A percentile compares a stretch with the other conserved stretches of the same genome.
These are phyloP conservation scores for Baronia brevicornis DNA, from an alignment of 2,888 invertebrate genomes.

Conservation along the genomic window DNA sequence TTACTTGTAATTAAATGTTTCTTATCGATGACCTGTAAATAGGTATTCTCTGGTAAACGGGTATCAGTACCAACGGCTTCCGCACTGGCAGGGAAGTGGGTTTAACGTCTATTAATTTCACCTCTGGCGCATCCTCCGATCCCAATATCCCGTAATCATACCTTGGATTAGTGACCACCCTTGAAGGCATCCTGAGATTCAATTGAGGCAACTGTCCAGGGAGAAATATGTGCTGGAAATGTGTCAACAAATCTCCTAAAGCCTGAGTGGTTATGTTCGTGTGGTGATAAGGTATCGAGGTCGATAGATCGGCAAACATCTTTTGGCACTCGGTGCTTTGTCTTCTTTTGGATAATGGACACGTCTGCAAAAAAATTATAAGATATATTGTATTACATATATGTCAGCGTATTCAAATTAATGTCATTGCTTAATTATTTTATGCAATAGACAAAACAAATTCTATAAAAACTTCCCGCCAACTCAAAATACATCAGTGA, in stretches of 20 bases:
- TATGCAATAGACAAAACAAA: neutral
- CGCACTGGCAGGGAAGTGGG: constrained; percentile 18
- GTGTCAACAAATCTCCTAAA: constrained; percentile 28
- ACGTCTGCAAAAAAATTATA: constrained; percentile 43
- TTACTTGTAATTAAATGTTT: constrained; percentile 6
- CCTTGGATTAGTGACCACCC: constrained; percentile 22
- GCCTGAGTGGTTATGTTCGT: constrained; percentile 25
- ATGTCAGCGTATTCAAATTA: neutral
- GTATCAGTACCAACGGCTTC: constrained; percentile 36
- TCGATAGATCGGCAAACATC: constrained; percentile 36
- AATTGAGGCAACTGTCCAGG: constrained; percentile 16
- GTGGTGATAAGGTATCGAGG: constrained; percentile 25
- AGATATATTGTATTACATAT: neutral
- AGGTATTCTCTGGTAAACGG: constrained; percentile 42
- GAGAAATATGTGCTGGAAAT: constrained; percentile 34
- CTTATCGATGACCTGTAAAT: constrained; percentile 18
- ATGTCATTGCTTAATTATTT: neutral
- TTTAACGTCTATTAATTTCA: constrained; percentile 36
- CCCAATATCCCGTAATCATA: constrained; percentile 42
- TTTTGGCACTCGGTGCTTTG: constrained; percentile 35
- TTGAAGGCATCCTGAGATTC: neutral
- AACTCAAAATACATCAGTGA: no score
- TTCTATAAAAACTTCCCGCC: no score
- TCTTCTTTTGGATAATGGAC: constrained; percentile 41
- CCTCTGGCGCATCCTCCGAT: constrained; percentile 33